phyloP scores from a whole-genome alignment of 1,140 invertebrate species.

The Myzus persicae region DNA sequence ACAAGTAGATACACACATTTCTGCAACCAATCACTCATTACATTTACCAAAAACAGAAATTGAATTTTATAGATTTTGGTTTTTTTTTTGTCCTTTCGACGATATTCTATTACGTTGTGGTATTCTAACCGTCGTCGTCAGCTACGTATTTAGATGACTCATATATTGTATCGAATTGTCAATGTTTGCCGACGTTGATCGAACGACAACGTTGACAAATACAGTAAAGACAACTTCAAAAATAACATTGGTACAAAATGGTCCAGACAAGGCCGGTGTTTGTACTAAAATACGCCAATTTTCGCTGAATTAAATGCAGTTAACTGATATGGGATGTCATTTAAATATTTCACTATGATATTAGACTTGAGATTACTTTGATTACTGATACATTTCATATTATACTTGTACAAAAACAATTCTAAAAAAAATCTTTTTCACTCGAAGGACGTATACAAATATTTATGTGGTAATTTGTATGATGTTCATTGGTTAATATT shows the following conservation, averaged over 20 bases:
- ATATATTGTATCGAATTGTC: neutral
- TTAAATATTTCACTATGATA: neutral
- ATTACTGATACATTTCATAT: neutral
- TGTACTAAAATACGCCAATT: neutral
- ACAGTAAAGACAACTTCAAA: neutral
- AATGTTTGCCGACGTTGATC: neutral
- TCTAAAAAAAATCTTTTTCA: too few species aligned
- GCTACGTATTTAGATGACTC: neutral
- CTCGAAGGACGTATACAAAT: too few species aligned
- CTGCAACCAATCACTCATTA: neutral
- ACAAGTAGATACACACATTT: neutral
- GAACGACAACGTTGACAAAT: neutral
- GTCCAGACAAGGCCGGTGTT: neutral
- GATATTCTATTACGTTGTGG: neutral
- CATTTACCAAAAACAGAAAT: neutral
- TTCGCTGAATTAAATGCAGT: neutral
- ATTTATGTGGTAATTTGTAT: too few species aligned
- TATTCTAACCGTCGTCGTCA: neutral
- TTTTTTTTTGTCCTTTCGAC: neutral
- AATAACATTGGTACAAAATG: neutral
- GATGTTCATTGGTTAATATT: too few species aligned
- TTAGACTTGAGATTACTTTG: neutral
- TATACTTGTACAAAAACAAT: too few species aligned
- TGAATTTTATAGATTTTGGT: neutral
- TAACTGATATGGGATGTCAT: neutral